Evolutionary conservation across 2,888 invertebrate species (phyloP).

Genomic region (Ommatoiulus sabulosus): DNA sequence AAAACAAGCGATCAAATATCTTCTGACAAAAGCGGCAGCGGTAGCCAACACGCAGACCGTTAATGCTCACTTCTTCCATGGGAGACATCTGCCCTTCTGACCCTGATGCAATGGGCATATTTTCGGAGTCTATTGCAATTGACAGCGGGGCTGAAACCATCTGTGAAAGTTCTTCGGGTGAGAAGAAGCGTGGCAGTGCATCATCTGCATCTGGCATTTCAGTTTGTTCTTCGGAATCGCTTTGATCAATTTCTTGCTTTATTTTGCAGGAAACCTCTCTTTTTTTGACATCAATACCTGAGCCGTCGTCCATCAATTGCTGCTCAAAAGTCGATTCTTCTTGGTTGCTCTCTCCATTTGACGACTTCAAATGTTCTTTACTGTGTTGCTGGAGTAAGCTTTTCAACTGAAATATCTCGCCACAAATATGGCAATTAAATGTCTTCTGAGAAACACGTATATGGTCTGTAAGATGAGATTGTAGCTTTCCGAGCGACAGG

Average conservation of each 20-base stretch:
- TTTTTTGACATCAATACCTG: background rate
- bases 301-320: background rate
- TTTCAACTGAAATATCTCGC: conserved; percentile 65
- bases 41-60: conserved; percentile 58
- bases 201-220: background rate
- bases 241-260: conserved; percentile 3
- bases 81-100: conserved; percentile 63
- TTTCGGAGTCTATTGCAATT: conserved; percentile 1
- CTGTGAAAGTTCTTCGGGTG: conserved; percentile 37
- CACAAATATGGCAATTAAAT: conserved; percentile 62
- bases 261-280: background rate
- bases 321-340: background rate
- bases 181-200: conserved; percentile 6
- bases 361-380: background rate
- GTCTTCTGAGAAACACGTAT: conserved; percentile 61
- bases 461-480: conserved; percentile 66
- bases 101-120: conserved; percentile 2
- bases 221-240: background rate
- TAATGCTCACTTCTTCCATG: conserved; percentile 49
- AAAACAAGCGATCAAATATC: conserved; percentile 66
- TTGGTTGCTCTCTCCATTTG: background rate
- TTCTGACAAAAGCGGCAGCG: conserved; percentile 67
- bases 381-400: conserved; percentile 62
- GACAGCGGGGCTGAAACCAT: conserved; percentile 47
- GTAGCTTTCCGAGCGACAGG: conserved; percentile 64